Evolutionary conservation across 2,113 vertebrate genomes (phyloP).

Genomic region (Hippocampus zosterae): DNA sequence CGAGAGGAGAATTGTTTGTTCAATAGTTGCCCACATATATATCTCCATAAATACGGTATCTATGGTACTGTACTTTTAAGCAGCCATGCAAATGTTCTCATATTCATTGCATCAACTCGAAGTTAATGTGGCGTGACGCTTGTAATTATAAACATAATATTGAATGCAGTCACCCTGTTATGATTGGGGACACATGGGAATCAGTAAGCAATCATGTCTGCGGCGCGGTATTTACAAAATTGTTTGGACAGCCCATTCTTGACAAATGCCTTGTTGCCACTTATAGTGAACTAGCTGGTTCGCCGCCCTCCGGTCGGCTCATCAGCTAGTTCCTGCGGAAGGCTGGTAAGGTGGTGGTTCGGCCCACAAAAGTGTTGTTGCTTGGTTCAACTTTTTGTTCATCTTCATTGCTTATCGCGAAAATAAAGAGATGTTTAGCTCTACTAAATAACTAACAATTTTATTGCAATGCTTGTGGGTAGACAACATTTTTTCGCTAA

Average conservation of each 20-base stretch:
- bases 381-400: no score
- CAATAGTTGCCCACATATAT: neutral
- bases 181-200: conserved; percentile 52
- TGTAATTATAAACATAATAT: conserved; percentile 67
- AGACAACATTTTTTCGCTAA: no score
- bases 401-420: no score
- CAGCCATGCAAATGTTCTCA: conserved; percentile 36
- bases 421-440: no score
- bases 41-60: no score
- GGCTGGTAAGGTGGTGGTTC: no score
- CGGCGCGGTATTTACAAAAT: conserved; percentile 54
- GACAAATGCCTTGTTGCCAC: conserved; percentile 44
- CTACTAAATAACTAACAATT: no score
- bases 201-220: conserved; percentile 53
- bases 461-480: no score
- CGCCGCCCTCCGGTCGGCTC: no score
- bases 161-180: conserved; percentile 56
- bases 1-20: neutral
- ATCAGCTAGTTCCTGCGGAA: no score
- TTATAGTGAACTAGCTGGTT: conserved; percentile 16
- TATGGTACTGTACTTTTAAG: conserved; percentile 14
- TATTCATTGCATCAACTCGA: conserved; percentile 62
- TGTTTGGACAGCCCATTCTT: conserved; percentile 51
- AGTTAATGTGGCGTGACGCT: conserved; percentile 62
- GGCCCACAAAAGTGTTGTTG: no score